A percentile compares a stretch with the other conserved stretches of the same genome.
Evolutionary conservation across 2,797 vertebrate species (phyloP).

Genomic region (Rhinichthys osculus): DNA sequence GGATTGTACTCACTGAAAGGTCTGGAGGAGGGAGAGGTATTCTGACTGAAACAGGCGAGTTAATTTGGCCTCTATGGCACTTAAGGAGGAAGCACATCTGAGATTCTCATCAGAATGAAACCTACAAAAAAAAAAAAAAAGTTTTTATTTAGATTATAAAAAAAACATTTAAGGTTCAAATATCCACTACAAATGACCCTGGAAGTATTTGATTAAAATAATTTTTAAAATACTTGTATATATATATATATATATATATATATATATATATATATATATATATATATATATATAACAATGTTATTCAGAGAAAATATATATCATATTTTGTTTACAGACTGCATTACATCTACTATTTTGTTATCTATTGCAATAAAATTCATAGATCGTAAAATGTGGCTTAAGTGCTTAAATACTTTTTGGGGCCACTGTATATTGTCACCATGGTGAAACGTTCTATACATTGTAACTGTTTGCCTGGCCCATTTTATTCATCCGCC

Average conservation of each 20-base stretch:
- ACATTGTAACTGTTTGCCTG: constrained; percentile 69
- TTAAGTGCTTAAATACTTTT: constrained; percentile 1
- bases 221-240: background rate
- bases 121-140: constrained; percentile 42
- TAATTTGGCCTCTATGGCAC: constrained; percentile 62
- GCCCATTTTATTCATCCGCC: constrained; percentile 69
- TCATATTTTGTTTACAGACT: background rate
- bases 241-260: background rate
- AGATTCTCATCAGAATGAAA: constrained; percentile 60
- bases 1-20: constrained; percentile 62
- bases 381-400: background rate
- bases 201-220: background rate
- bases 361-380: constrained; percentile 1
- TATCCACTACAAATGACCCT: background rate
- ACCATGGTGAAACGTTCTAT: constrained; percentile 47
- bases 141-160: constrained; percentile 31
- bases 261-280: background rate
- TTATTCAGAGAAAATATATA: background rate
- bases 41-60: constrained; percentile 65
- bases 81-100: constrained; percentile 58
- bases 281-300: too few relatives aligned
- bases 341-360: background rate
- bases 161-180: background rate
- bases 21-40: constrained; percentile 65
- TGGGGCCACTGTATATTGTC: constrained; percentile 33